These are phyloP conservation scores for Entomyzon cyanotis DNA, from an alignment of 2,113 vertebrate species.

Conservation along the genomic window DNA sequence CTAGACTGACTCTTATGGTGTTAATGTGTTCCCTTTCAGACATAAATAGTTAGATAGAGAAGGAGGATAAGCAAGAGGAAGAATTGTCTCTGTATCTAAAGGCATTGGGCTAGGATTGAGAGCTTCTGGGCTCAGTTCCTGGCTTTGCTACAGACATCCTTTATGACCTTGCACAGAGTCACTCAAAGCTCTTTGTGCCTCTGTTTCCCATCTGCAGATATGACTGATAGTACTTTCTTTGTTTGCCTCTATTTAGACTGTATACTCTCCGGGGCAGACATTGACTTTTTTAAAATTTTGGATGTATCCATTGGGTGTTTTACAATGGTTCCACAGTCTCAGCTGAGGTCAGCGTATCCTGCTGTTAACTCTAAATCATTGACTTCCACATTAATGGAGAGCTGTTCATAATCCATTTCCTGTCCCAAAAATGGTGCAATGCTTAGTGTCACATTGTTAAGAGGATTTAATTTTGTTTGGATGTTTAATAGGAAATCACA, in stretches of 20 bases:
- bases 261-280: neutral
- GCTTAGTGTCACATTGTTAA: neutral
- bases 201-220: slow-evolving; percentile 61
- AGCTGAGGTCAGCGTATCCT: neutral
- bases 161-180: slow-evolving; percentile 27
- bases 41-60: neutral
- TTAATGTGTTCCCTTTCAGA: neutral
- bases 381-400: neutral
- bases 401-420: slow-evolving; percentile 28
- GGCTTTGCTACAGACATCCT: slow-evolving; percentile 34
- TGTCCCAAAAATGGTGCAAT: neutral
- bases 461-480: neutral
- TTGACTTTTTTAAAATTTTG: neutral
- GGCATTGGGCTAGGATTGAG: neutral
- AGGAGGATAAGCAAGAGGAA: neutral
- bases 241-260: slow-evolving; percentile 19
- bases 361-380: neutral
- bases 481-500: neutral
- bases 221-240: slow-evolving; percentile 46
- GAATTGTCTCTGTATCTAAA: neutral
- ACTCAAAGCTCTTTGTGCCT: slow-evolving; percentile 46
- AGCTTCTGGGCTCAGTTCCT: slow-evolving; percentile 34
- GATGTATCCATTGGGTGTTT: neutral
- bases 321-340: slow-evolving; percentile 41
- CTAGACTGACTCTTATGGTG: neutral